Percentiles rank a stretch among this genome's conserved stretches.
These are phyloP conservation scores for Elgaria multicarinata DNA, from an alignment of 2,113 vertebrate species.

Conservation along the genomic window DNA sequence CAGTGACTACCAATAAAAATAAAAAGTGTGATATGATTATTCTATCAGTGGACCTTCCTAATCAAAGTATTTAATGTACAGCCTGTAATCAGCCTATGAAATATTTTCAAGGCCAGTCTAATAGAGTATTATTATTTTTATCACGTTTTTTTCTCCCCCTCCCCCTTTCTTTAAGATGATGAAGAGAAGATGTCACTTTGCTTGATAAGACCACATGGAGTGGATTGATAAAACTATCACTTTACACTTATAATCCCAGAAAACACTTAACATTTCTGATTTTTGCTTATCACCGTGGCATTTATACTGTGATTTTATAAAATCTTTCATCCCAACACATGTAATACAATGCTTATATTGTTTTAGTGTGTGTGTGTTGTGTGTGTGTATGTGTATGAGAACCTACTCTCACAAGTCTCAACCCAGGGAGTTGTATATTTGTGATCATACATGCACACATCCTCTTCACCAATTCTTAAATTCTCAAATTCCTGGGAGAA, in stretches of 20 bases:
- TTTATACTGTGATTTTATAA: conserved; percentile 34
- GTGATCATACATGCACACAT: no score
- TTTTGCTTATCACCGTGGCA: background rate
- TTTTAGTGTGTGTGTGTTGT: background rate
- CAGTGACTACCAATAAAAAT: background rate
- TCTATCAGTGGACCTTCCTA: background rate
- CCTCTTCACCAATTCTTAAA: background rate
- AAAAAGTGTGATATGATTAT: background rate
- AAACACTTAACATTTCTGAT: background rate
- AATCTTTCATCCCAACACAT: conserved; percentile 15
- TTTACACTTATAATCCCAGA: background rate
- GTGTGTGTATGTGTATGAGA: no score
- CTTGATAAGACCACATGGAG: conserved; percentile 23
- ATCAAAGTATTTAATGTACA: conserved; percentile 3
- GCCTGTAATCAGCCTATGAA: conserved; percentile 1
- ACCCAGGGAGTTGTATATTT: background rate
- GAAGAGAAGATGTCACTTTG: background rate
- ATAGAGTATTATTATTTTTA: conserved; percentile 24
- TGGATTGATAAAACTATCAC: background rate
- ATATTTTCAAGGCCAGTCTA: background rate
- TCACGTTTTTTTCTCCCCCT: conserved; percentile 2
- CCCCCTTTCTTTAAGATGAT: background rate
- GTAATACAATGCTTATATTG: background rate
- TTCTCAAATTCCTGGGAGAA: background rate
- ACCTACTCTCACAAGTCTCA: background rate